phyloP scores from a whole-genome alignment of 2,888 invertebrate species.

The Sinelater perroti region DNA sequence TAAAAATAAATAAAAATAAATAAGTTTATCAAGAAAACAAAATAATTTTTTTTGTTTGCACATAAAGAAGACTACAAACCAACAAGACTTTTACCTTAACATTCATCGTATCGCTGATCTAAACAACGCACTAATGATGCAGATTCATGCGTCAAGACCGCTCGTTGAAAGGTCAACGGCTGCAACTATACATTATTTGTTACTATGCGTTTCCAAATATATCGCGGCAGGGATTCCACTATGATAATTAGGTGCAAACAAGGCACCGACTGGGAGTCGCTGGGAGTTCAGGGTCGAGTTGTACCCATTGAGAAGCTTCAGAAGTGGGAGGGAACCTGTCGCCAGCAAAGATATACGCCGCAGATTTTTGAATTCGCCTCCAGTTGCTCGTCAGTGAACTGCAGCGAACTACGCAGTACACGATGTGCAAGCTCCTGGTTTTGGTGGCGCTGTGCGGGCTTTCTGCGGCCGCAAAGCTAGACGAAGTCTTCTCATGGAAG shows the following conservation, averaged over 20 bases:
- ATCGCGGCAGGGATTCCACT: no score
- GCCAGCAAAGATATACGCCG: constrained; percentile 16
- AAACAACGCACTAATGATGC: no score
- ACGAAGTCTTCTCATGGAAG: constrained; percentile 76
- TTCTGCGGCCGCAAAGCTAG: constrained; percentile 64
- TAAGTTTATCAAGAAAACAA: no score
- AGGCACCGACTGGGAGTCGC: no score
- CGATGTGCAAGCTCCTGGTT: constrained; percentile 32
- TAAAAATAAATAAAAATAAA: no score
- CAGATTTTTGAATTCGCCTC: constrained; percentile 26
- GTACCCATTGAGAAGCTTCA: neutral
- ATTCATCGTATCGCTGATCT: no score
- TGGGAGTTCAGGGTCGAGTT: constrained; percentile 29
- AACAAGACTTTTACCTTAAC: no score
- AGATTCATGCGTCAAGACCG: constrained; percentile 13
- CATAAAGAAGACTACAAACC: no score
- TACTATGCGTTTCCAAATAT: no score
- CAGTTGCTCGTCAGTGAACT: constrained; percentile 11
- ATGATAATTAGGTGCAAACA: no score
- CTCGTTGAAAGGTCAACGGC: constrained; percentile 11
- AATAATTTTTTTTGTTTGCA: no score
- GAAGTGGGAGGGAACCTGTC: constrained; percentile 17
- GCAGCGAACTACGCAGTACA: constrained; percentile 10
- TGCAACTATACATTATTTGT: neutral
- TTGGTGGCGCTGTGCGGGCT: constrained; percentile 24